phyloP scores from a whole-genome alignment of 2,888 invertebrate genomes.

The Brachyptera putata region DNA sequence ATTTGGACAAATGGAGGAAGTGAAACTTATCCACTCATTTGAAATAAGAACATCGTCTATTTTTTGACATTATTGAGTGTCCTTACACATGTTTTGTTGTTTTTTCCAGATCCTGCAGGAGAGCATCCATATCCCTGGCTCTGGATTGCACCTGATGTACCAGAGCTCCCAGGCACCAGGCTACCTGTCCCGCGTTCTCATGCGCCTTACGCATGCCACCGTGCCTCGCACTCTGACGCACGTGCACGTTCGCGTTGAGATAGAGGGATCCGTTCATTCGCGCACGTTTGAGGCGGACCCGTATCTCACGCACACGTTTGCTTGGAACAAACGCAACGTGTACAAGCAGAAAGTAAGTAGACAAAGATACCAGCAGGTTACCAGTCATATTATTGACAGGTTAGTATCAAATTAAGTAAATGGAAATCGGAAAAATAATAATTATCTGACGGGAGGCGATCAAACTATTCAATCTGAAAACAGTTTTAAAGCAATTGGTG shows the following conservation, averaged over 20 bases:
- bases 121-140: constrained; percentile 89
- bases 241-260: constrained; percentile 88
- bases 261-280: constrained; percentile 88
- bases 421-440: no score
- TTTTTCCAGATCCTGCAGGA: constrained; percentile 85
- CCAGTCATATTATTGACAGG: background rate
- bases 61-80: no score
- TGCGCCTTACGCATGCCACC: constrained; percentile 75
- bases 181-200: constrained; percentile 87
- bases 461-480: no score
- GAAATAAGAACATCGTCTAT: no score
- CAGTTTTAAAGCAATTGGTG: no score
- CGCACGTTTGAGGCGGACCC: constrained; percentile 95
- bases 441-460: no score
- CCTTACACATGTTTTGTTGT: no score
- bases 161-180: constrained; percentile 93
- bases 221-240: constrained; percentile 78
- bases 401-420: constrained; percentile 1
- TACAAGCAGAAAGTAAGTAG: constrained; percentile 82
- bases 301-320: constrained; percentile 89
- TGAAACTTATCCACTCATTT: no score
- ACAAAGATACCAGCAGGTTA: background rate
- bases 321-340: constrained; percentile 97
- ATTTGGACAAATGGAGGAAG: no score
- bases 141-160: constrained; percentile 89